Conservation (phyloP, 2,797 vertebrate species). For the Spheniscus humboldti region DNA sequence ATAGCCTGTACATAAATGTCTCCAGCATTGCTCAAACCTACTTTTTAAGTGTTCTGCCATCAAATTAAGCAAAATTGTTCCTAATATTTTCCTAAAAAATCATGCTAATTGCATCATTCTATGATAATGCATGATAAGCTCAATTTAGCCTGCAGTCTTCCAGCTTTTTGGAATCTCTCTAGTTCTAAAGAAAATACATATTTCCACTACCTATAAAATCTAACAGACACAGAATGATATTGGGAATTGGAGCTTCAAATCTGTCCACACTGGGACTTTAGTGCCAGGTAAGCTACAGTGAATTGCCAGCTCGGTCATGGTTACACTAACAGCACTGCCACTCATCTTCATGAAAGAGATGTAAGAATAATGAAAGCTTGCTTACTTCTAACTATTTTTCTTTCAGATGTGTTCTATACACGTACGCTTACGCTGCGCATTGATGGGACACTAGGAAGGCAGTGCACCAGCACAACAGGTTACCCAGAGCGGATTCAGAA, state of each 20-base stretch:
- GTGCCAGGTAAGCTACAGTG: not conserved
- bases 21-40: not conserved
- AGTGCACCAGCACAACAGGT: not conserved
- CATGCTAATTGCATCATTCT: not conserved
- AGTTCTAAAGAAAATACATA: not conserved
- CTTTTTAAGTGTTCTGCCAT: not conserved
- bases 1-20: not conserved
- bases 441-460: not conserved
- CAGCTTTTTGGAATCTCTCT: not conserved
- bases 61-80: not conserved
- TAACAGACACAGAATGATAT: not conserved
- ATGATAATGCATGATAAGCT: not conserved
- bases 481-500: fast-evolving
- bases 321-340: not conserved
- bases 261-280: fast-evolving
- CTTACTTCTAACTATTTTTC: fast-evolving
- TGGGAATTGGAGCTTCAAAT: not conserved
- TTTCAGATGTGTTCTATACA: not conserved
- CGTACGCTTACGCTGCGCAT: fast-evolving
- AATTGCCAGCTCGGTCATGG: fast-evolving
- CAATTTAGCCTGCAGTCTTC: not conserved
- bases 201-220: not conserved
- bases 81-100: not conserved
- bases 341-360: not conserved
- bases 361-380: not conserved